Conservation (phyloP, 2,797 vertebrate species). For the Clarias laeviceps region DNA sequence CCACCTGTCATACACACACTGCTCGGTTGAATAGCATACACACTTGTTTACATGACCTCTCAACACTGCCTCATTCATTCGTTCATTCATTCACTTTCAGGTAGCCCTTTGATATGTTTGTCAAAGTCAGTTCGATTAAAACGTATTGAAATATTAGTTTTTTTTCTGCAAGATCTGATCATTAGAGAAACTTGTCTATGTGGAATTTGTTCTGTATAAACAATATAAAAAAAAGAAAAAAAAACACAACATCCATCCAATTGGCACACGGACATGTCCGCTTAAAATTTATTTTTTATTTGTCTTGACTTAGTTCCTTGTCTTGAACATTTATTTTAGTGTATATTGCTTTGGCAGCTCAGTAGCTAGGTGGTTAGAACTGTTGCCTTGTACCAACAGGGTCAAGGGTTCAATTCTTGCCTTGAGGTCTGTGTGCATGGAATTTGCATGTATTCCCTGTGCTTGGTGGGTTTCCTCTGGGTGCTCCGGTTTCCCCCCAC, state of each 20-base stretch:
- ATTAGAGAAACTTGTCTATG: not conserved
- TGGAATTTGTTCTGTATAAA: not conserved
- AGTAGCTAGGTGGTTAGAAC: too few relatives aligned
- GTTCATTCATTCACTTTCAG: not conserved
- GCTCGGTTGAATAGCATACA: conserved; percentile 44
- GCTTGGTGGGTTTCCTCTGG: too few relatives aligned
- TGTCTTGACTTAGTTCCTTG: not conserved
- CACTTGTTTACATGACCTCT: conserved; percentile 37
- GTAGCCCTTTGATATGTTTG: not conserved
- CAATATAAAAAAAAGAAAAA: not conserved
- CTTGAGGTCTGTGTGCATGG: too few relatives aligned
- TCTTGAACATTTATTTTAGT: not conserved
- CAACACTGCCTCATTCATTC: not conserved
- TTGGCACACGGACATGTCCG: not conserved
- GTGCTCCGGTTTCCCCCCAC: too few relatives aligned
- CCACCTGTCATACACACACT: conserved; percentile 27
- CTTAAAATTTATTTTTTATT: not conserved
- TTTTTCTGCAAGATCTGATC: not conserved
- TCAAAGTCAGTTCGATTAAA: not conserved
- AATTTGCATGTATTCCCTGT: too few relatives aligned
- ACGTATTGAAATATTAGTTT: not conserved
- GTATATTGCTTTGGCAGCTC: not conserved
- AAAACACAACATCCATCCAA: not conserved
- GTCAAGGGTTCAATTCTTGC: too few relatives aligned
- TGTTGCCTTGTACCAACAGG: too few relatives aligned